Evolutionary conservation across 1,140 invertebrate species (phyloP).

Genomic region (Drosophila virilis): DNA sequence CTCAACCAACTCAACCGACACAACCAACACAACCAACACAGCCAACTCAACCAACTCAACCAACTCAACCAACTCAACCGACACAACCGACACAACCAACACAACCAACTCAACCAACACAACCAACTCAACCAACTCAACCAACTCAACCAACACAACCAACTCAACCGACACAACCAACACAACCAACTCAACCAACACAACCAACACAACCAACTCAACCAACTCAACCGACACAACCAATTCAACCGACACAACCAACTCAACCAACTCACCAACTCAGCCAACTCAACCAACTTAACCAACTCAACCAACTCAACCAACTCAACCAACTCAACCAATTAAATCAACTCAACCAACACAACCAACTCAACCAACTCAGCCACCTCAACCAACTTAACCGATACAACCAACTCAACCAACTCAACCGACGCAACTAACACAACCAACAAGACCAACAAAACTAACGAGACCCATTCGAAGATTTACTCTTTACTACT

Average conservation of each 20-base stretch:
- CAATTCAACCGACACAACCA: no score
- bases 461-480: neutral
- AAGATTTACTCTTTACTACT: no score
- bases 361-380: no score
- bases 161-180: no score
- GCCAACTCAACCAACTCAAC: neutral
- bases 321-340: constrained; percentile 2
- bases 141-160: constrained; percentile 5
- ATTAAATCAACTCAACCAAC: no score
- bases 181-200: no score
- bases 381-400: neutral
- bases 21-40: neutral
- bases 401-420: neutral
- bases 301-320: neutral
- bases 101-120: constrained; percentile 7
- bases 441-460: neutral
- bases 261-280: neutral
- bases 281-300: neutral
- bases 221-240: no score
- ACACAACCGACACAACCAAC: neutral
- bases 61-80: neutral
- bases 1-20: neutral
- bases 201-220: no score
- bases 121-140: neutral
- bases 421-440: neutral